Conservation (phyloP, 1,140 invertebrate species). For the Eriosoma lanigerum region DNA sequence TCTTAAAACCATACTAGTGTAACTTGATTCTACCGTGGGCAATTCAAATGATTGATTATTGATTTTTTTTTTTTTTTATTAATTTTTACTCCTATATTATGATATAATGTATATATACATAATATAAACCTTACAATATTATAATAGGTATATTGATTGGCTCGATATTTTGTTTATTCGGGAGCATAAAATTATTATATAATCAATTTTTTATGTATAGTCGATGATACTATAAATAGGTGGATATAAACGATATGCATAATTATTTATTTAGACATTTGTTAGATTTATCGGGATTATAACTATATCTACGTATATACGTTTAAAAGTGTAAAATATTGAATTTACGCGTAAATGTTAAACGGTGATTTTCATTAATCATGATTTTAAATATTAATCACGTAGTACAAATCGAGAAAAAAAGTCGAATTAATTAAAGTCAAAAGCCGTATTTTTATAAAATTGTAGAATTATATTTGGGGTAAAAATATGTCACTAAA, state of each 20-base stretch:
- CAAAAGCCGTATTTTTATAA: background rate
- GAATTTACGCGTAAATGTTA: too few relatives aligned
- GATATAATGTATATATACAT: background rate
- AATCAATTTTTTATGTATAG: too few relatives aligned
- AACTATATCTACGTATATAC: too few relatives aligned
- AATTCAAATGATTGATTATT: slow-evolving; percentile 16
- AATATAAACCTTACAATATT: background rate
- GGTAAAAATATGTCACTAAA: background rate
- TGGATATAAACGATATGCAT: too few relatives aligned
- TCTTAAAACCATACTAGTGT: background rate
- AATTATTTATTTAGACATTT: too few relatives aligned
- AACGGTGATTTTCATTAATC: too few relatives aligned
- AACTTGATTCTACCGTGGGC: slow-evolving; percentile 13
- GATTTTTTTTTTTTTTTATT: background rate
- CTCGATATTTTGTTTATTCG: background rate
- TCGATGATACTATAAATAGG: too few relatives aligned
- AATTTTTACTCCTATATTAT: background rate
- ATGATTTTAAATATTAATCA: too few relatives aligned
- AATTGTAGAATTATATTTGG: too few relatives aligned
- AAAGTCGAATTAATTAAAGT: background rate
- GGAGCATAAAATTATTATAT: background rate
- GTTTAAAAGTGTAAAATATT: too few relatives aligned
- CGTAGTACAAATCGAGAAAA: too few relatives aligned
- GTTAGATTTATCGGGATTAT: too few relatives aligned
- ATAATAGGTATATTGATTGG: background rate